Evolutionary conservation across 2,797 vertebrate genomes (phyloP).

Genomic region (Chromobotia macracanthus): DNA sequence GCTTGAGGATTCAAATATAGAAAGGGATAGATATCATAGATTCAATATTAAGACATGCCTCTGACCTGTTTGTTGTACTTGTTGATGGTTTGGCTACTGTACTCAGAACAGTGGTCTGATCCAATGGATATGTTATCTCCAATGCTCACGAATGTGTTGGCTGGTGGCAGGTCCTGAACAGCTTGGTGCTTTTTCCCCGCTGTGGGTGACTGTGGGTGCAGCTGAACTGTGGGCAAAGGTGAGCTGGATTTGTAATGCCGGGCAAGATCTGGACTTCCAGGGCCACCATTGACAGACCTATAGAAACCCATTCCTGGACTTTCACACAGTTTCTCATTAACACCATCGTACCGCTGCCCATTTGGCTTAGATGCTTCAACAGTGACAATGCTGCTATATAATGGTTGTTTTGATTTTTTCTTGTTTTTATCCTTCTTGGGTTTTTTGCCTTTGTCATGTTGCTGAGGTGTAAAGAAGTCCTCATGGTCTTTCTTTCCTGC

Average conservation of each 20-base stretch:
- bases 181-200: constrained; percentile 99
- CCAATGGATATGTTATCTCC: constrained; percentile 99
- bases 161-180: constrained; percentile 97
- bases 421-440: constrained; percentile 97
- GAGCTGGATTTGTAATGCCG: constrained; percentile 99
- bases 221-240: constrained; percentile 94
- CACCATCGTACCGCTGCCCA: constrained; percentile 93
- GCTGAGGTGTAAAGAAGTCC: constrained; percentile 96
- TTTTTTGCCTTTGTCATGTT: constrained; percentile 96
- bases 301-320: constrained; percentile 94
- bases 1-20: constrained; percentile 54
- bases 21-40: constrained; percentile 27
- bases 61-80: constrained; percentile 99
- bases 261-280: constrained; percentile 94
- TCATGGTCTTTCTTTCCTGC: constrained; percentile 97
- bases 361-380: constrained; percentile 98
- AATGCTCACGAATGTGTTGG: constrained; percentile 98
- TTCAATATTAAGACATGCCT: constrained; percentile 49
- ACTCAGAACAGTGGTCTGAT: constrained; percentile 99
- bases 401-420: constrained; percentile 94
- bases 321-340: constrained; percentile 95
- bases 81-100: constrained; percentile 98
- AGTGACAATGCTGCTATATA: constrained; percentile 98
- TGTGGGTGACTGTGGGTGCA: constrained; percentile 97
- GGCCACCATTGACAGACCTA: constrained; percentile 93